Base-by-base conservation (phyloP, 1,140 invertebrate species). In the Drosophila insularis region DNA sequence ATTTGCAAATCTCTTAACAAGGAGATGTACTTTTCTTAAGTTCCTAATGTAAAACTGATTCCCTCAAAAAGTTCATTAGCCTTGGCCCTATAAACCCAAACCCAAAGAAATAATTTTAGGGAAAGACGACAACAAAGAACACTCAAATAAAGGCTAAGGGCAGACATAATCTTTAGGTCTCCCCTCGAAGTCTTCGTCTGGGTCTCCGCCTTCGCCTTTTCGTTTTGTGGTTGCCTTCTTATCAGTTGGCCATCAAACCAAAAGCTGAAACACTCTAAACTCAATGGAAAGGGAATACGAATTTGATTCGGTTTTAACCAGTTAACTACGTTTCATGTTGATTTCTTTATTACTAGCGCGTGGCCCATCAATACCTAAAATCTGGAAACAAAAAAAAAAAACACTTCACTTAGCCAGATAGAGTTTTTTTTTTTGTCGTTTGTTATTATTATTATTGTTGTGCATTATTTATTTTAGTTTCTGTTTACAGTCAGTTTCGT, bases 61-160 rank as follows among this genome's bases (percentile, higher is more conserved):
- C 39, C 31, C 62, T 53, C 21, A 37, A 2, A 37, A 66, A 71
- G 75, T 75, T 86, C 81, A 87, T 79, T 75, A 62, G 79, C 68
- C 82, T 70, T 76, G 78, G 66, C 81, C 65, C 61, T 73, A 11
- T 10, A 65, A 39, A 67, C 60, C 35, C 35, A 37, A 37, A 35
- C 32, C 32, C 32, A 10, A 35, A 6, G 10, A 8, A 35, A 35
- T 35, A 64, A 23, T 65, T 72, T 50, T 23, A 23, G 11, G 4
- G 35, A 4, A 11, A 37, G 35, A 37, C 35, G 50, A 63, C 43
- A 50, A 68, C 54, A 6, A 32, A 43, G 35, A 56, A 54, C 63
- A 43, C 37, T 14, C 54, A 27, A 65, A 31, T 46, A 32, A 46
- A 46, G 56, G 40, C 55, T 58, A 80, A 80, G 68, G 75, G 61